Percentiles rank a stretch among this genome's conserved stretches.
Conservation (phyloP, 2,888 invertebrate genomes). For the Baronia brevicornis region DNA sequence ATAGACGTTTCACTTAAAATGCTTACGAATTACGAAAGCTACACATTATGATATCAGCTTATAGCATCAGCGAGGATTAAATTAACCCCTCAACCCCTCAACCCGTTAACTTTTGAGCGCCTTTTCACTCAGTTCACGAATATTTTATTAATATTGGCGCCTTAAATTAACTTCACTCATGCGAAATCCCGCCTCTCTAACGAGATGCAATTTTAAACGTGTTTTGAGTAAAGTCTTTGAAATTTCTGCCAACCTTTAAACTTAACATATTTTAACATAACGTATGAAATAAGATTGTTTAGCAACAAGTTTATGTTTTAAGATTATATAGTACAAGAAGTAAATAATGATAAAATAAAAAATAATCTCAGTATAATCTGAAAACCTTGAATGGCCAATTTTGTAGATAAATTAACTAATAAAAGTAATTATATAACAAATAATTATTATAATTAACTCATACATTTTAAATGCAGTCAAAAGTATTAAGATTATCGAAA, state of each 20-base stretch:
- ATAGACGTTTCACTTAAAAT: slow-evolving; percentile 10
- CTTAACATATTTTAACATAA: neutral
- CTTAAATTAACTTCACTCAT: slow-evolving; percentile 33
- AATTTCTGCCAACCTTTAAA: slow-evolving; percentile 4
- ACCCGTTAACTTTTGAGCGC: slow-evolving; percentile 28
- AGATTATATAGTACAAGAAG: neutral
- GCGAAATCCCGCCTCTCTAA: slow-evolving; percentile 13
- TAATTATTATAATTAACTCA: too few relatives aligned
- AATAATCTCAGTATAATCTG: too few relatives aligned
- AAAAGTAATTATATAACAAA: too few relatives aligned
- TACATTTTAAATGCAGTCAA: too few relatives aligned
- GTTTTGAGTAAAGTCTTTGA: slow-evolving; percentile 9
- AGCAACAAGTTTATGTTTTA: neutral
- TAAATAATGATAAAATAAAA: too few relatives aligned
- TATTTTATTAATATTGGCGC: slow-evolving; percentile 51
- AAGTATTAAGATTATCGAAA: too few relatives aligned
- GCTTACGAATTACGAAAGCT: slow-evolving; percentile 13
- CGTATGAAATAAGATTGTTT: slow-evolving; percentile 2
- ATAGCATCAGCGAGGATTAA: slow-evolving; percentile 31
- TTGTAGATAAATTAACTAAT: too few relatives aligned
- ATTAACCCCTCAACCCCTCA: slow-evolving; percentile 32
- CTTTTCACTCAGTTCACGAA: slow-evolving; percentile 36
- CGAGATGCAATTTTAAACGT: slow-evolving; percentile 16
- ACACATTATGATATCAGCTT: slow-evolving; percentile 25
- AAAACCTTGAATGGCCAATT: too few relatives aligned